Evolutionary conservation across 2,797 vertebrate species (phyloP).

Genomic region (Crocidura indochinensis): DNA sequence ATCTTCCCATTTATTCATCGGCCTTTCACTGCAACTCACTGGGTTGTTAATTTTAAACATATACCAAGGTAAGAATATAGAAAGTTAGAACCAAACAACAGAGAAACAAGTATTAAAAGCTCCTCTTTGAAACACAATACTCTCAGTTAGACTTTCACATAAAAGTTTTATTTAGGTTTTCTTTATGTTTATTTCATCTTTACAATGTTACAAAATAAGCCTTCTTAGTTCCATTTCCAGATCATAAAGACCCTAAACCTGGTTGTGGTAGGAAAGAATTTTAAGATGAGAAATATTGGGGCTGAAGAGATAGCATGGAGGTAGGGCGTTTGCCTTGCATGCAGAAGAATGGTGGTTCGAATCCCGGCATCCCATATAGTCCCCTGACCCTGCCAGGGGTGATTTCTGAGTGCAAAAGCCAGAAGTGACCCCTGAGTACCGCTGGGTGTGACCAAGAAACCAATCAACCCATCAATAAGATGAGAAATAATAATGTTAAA

Average conservation of each 20-base stretch:
- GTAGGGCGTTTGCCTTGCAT: too few species aligned
- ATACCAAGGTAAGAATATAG: neutral
- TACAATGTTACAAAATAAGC: neutral
- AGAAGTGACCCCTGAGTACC: too few species aligned
- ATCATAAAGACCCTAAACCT: conserved; percentile 30
- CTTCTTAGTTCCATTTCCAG: neutral
- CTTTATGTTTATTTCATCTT: conserved; percentile 46
- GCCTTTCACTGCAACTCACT: neutral
- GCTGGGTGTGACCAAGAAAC: too few species aligned
- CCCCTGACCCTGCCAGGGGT: too few species aligned
- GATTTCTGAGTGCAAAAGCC: too few species aligned
- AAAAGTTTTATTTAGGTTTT: neutral
- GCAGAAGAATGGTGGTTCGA: too few species aligned
- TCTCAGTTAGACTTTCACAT: conserved; percentile 17
- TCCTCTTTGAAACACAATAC: neutral
- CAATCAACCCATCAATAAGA: neutral
- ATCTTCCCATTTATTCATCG: neutral
- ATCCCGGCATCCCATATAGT: too few species aligned
- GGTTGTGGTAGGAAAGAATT: neutral
- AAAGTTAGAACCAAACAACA: neutral
- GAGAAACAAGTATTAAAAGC: neutral
- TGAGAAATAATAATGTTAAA: neutral
- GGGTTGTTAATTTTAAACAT: neutral
- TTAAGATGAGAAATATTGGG: conserved; percentile 4
- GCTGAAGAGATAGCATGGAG: too few species aligned